These are phyloP conservation scores for Gryllus bimaculatus DNA, from an alignment of 1,140 invertebrate genomes.

Conservation along the genomic window DNA sequence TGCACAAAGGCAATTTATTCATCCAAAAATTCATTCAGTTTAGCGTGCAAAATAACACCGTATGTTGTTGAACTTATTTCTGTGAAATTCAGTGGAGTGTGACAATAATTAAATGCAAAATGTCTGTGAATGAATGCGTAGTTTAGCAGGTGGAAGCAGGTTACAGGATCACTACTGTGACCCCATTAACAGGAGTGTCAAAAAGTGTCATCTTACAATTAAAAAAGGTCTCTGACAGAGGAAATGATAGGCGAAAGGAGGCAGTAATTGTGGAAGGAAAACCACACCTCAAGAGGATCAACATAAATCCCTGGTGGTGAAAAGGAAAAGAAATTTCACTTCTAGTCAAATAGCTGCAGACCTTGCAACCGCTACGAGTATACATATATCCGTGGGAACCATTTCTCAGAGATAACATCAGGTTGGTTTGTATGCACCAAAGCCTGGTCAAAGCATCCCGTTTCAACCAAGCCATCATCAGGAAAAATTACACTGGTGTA, in stretches of 20 bases:
- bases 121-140: too few relatives aligned
- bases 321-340: neutral
- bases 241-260: neutral
- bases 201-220: neutral
- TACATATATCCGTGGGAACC: neutral
- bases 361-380: neutral
- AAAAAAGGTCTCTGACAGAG: neutral
- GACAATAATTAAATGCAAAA: too few relatives aligned
- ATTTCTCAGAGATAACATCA: neutral
- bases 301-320: neutral
- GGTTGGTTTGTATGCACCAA: neutral
- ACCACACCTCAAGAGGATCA: neutral
- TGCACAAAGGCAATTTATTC: too few relatives aligned
- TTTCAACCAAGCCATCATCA: neutral
- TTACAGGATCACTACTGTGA: too few relatives aligned
- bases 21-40: too few relatives aligned
- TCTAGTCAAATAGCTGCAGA: neutral
- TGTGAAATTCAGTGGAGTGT: too few relatives aligned
- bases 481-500: neutral
- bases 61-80: too few relatives aligned
- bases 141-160: too few relatives aligned
- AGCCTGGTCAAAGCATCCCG: neutral
- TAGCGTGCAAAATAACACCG: too few relatives aligned
- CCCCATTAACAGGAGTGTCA: too few relatives aligned
- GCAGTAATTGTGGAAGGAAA: neutral